Conservation (phyloP, 2,797 vertebrate species). For the Pseudomugil gertrudae region DNA sequence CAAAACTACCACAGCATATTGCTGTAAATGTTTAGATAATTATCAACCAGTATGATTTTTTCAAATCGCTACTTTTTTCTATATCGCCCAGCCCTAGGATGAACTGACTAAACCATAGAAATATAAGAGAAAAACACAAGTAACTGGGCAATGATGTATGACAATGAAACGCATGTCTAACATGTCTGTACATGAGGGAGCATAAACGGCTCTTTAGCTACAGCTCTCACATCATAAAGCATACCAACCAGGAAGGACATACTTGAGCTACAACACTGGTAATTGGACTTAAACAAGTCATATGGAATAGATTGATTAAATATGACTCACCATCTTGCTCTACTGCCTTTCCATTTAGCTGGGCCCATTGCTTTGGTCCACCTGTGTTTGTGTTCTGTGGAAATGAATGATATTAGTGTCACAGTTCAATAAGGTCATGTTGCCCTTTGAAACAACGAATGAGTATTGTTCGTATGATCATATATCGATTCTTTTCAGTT, state of each 20-base stretch:
- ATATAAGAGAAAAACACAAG: background rate
- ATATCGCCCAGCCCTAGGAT: too few relatives aligned
- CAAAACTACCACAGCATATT: too few relatives aligned
- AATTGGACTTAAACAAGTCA: background rate
- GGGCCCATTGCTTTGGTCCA: constrained; percentile 99
- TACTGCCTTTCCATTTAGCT: constrained; percentile 99
- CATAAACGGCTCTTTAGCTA: background rate
- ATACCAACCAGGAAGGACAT: background rate
- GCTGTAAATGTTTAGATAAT: too few relatives aligned
- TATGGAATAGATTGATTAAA: background rate
- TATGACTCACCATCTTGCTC: constrained; percentile 93
- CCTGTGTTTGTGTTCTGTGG: constrained; percentile 94
- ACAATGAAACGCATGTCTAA: too few relatives aligned
- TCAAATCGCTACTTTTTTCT: too few relatives aligned
- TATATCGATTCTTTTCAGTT: background rate
- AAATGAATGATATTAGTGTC: constrained; percentile 28
- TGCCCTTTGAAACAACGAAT: background rate
- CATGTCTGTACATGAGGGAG: too few relatives aligned
- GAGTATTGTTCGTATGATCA: background rate
- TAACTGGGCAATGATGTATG: background rate
- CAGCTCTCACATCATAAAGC: background rate
- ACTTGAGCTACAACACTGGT: background rate
- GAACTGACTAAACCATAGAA: too few relatives aligned
- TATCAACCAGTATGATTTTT: too few relatives aligned
- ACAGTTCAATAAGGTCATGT: background rate